These are phyloP conservation scores for Yoshiicerus persimilis DNA, from an alignment of 1,140 invertebrate genomes.

Conservation along the genomic window DNA sequence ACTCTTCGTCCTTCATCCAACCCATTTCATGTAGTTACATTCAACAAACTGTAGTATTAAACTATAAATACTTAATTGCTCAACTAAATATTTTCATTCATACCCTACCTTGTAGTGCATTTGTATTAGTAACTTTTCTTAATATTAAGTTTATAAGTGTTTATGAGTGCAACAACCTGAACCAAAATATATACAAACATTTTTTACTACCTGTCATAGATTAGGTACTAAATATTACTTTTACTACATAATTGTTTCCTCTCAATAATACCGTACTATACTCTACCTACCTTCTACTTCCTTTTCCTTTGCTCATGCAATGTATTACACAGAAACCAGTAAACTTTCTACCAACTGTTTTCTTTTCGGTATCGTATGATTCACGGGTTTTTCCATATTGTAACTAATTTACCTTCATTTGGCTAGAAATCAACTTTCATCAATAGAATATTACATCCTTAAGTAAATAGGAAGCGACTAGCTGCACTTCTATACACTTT, in stretches of 20 bases:
- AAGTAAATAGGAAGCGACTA: neutral
- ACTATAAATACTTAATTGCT: too few species aligned
- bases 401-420: too few species aligned
- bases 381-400: too few species aligned
- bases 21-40: too few species aligned
- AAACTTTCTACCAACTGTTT: too few species aligned
- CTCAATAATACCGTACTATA: neutral
- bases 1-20: too few species aligned
- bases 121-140: neutral
- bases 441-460: neutral
- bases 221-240: neutral
- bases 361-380: too few species aligned
- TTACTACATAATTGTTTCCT: neutral
- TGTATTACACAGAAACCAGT: too few species aligned
- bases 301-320: neutral
- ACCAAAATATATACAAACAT: neutral
- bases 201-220: neutral
- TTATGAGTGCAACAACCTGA: neutral
- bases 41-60: too few species aligned
- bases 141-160: neutral
- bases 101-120: neutral
- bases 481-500: neutral
- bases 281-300: too few species aligned
- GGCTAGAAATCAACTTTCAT: neutral
- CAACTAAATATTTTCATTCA: neutral